Evolutionary conservation across 92 coral and sea anemone genomes (phyloP).

Genomic region (Porites lobata): DNA sequence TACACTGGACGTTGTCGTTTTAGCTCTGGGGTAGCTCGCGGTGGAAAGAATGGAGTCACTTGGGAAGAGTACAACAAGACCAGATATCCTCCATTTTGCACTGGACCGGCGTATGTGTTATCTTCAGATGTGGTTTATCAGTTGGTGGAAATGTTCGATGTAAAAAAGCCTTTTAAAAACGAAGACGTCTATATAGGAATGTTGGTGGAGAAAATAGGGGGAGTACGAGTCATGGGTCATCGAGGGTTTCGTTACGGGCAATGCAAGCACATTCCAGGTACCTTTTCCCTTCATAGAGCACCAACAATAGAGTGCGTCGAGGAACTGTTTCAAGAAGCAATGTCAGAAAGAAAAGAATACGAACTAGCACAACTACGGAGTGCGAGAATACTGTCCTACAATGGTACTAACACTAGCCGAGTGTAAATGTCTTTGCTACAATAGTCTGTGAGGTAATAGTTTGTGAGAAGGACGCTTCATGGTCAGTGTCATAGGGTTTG

Average conservation of each 20-base stretch:
- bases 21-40: slow-evolving; percentile 24
- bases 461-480: too few species aligned
- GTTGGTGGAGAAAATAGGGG: neutral
- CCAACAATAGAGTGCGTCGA: neutral
- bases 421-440: too few species aligned
- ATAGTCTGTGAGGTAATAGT: too few species aligned
- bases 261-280: too few species aligned
- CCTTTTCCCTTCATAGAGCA: too few species aligned
- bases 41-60: slow-evolving; percentile 51
- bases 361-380: slow-evolving; percentile 4
- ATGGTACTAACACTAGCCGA: too few species aligned
- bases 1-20: slow-evolving; percentile 55
- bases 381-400: neutral
- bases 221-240: neutral
- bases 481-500: too few species aligned
- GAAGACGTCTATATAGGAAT: slow-evolving; percentile 64
- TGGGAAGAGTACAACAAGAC: slow-evolving; percentile 34
- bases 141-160: slow-evolving; percentile 35
- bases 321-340: neutral
- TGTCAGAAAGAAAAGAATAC: neutral
- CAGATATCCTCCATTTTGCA: slow-evolving; percentile 43
- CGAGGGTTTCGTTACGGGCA: neutral
- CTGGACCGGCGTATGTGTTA: slow-evolving; percentile 64
- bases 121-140: slow-evolving; percentile 47
- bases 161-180: slow-evolving; percentile 32